Base-by-base conservation (phyloP, 1,140 invertebrate species). In the Solenopsis fugax region DNA sequence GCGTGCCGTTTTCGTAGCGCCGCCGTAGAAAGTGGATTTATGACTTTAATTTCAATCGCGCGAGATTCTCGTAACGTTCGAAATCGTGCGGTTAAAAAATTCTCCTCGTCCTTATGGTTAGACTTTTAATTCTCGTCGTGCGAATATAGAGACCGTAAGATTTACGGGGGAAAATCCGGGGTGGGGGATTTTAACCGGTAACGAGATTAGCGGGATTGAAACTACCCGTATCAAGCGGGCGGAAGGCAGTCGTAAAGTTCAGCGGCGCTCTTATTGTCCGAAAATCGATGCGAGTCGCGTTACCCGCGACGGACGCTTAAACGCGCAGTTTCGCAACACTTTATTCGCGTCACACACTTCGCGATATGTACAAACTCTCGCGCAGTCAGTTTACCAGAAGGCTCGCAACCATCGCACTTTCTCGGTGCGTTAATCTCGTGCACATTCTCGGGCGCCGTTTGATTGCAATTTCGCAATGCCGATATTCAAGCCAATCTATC, bases 281-380 rank as follows among this genome's bases (percentile, higher is more conserved):
- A 84, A 75, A 84, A 84, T 84, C 80, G 56, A 73, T 84, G 54
- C 41, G 7, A 71, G 29, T n/a, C 50, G 50, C 67, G 24, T 81
- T 73, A 50, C n/a, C 58, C 24, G 29, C 29, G 29, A 29, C 67
- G 52, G 41, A 60, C 37, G 37, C 72, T 73, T 34, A 37, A 58
- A 21, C 67, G 18, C 18, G 18, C 16, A 9, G 56, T 82, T 58
- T 82, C 52, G 65, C 21, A 71, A 54, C 37, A 50, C 18, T 81
- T 73, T 73, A 82, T 73, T 6, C 80, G 13, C 18, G 50, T 50
- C 54, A 29, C 29, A 29, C 29, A 82, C 73, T 60, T 82, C 16
- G 21, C 67, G 37, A 24, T 45, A 45, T 41, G 18, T 65, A n/a
- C 60, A 41, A 71, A 77, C 56, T 77, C 62, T 52, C 62, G 52